phyloP scores from a whole-genome alignment of 2,888 invertebrate species.

The Caenorhabditis sulstoni region DNA sequence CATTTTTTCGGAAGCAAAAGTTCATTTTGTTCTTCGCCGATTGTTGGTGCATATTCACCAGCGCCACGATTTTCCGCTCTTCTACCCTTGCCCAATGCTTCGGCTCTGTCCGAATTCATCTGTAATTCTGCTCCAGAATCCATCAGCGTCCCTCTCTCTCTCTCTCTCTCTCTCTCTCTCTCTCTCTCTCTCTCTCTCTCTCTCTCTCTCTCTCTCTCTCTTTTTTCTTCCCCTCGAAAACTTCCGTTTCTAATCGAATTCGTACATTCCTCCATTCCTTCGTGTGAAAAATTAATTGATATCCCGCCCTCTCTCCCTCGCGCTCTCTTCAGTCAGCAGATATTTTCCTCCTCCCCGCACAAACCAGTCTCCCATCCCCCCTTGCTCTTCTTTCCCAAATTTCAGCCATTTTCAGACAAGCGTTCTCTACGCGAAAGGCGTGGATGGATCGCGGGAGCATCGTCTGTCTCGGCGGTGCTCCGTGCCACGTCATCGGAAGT shows the following conservation, averaged over 20 bases:
- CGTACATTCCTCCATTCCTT: not conserved
- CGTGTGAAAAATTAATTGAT: conserved; percentile 2
- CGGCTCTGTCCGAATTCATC: conserved; percentile 8
- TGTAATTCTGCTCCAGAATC: conserved; percentile 19
- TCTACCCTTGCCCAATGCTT: too few species aligned
- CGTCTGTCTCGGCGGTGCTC: conserved; percentile 37
- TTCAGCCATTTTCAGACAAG: conserved; percentile 48
- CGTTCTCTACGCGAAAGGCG: conserved; percentile 60
- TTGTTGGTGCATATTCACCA: too few species aligned
- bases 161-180: too few species aligned
- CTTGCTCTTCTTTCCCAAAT: not conserved
- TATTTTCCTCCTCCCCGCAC: not conserved
- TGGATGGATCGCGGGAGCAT: conserved; percentile 69
- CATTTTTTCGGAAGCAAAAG: too few species aligned
- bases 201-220: not conserved
- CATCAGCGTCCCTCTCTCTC: not conserved
- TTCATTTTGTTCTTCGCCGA: too few species aligned
- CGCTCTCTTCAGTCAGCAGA: not conserved
- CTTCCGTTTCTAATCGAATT: conserved; percentile 33
- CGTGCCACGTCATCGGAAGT: conserved; percentile 17
- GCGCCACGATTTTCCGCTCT: too few species aligned
- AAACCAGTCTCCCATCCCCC: not conserved
- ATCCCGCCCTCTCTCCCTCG: not conserved
- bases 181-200: not conserved
- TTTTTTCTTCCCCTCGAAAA: not conserved